Percentiles rank a stretch among this genome's conserved stretches.
Evolutionary conservation across 2,888 invertebrate species (phyloP).

Genomic region (Drosophila gaucha): DNA sequence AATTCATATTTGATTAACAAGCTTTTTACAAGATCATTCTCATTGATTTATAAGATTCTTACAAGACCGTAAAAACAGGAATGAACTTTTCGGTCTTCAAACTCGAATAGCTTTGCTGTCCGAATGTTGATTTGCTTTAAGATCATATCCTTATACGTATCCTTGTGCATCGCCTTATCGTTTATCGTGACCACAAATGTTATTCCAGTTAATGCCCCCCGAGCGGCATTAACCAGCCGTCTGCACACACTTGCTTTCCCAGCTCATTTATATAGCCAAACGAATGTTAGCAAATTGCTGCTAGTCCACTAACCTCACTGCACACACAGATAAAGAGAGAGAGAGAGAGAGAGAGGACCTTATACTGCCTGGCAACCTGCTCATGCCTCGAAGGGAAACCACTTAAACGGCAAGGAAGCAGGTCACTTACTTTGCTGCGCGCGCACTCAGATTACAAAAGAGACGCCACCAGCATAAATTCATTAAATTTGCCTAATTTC

Average conservation of each 20-base stretch:
- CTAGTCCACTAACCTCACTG: conserved; percentile 54
- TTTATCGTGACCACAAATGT: conserved; percentile 36
- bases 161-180: conserved; percentile 5
- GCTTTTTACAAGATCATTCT: neutral
- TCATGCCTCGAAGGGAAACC: conserved; percentile 41
- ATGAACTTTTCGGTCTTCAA: too few species aligned
- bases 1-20: neutral
- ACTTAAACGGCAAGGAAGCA: conserved; percentile 71
- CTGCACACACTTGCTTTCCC: neutral
- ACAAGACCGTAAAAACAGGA: too few species aligned
- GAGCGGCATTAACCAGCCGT: conserved; percentile 23
- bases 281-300: conserved; percentile 62
- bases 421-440: conserved; percentile 74
- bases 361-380: neutral
- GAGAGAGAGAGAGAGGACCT: neutral
- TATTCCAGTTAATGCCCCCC: conserved; percentile 40
- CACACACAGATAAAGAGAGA: conserved; percentile 30
- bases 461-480: conserved; percentile 81
- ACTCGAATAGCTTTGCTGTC: too few species aligned
- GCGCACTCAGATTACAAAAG: conserved; percentile 77
- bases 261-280: conserved; percentile 29
- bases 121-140: neutral
- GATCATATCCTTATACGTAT: conserved; percentile 8
- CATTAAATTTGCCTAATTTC: conserved; percentile 81
- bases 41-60: too few species aligned